Percentiles rank a stretch among this genome's conserved stretches.
Conservation (phyloP, 2,888 invertebrate species). For the Cosmia trapezina region DNA sequence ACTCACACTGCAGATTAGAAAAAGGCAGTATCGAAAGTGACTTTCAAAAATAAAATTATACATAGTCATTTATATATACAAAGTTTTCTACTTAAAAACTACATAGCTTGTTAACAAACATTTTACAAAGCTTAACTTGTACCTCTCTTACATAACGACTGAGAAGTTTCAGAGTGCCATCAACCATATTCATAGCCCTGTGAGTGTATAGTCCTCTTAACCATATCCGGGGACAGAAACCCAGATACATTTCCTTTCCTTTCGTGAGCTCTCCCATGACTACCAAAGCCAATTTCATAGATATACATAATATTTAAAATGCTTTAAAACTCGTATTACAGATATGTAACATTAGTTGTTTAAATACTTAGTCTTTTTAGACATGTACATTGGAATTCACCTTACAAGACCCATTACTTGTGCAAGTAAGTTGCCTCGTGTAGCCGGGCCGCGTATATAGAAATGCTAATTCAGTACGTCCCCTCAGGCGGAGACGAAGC, state of each 20-base stretch:
- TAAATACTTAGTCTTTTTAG: neutral
- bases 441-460: no score
- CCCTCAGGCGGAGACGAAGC: no score
- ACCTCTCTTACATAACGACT: neutral
- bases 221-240: no score
- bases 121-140: constrained; percentile 8
- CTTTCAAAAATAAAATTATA: constrained; percentile 31
- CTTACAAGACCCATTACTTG: no score
- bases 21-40: neutral
- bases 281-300: no score
- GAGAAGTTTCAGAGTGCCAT: constrained; percentile 12
- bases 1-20: no score
- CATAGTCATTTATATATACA: constrained; percentile 44
- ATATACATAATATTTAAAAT: neutral
- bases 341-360: neutral
- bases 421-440: no score
- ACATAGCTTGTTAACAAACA: constrained; percentile 29
- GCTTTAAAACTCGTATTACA: neutral
- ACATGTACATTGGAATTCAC: neutral
- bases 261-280: no score
- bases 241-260: no score
- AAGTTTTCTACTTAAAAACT: constrained; percentile 61
- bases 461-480: no score
- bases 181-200: constrained; percentile 27
- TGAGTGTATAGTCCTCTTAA: no score